Evolutionary conservation across 1,140 invertebrate genomes (phyloP), one percentile per base, ranked within the genome.

Genomic region (Drosophila saltans): DNA sequence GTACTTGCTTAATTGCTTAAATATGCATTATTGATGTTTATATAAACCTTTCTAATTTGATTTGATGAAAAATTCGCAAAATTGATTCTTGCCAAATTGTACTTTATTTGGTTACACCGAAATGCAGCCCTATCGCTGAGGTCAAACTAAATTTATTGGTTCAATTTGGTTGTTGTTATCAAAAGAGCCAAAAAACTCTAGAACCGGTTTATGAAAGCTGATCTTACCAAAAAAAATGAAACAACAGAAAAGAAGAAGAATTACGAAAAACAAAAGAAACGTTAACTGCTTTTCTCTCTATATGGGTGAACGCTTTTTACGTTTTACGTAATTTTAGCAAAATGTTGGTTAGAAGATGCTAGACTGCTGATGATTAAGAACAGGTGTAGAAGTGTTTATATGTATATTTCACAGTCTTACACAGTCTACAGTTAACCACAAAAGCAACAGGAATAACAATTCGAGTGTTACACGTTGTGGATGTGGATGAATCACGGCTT

Each of bases 171-270:
- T 39, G 41, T 74, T 39, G 63, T 74, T 77, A 78, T 66, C 60
- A 69, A 61, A 61, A 75, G 43, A 75, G 68, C 62, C 75, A 78
- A 78, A 75, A 36, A 36, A 36, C 57, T 57, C 30, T 24, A 55
- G 30, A 88, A 88, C 83, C 83, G 80, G 83, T 88, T 88, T 89
- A 72, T 70, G 84, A 88, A 88, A 88, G 80, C 80, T 69, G 75
- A 74, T 75, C 66, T 41, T 33, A 36, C 30, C 41, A n/a, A 60
- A 61, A 56, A 56, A 41, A 60, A 66, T 10, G 52, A 21, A 66
- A 24, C n/a, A 30, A n/a, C n/a, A 7, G 6, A 52, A 62, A 66
- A 67, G 58, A 56, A 74, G 66, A 78, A 62, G 21, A 3, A 62
- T 28, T 16, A 5, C 40, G 16, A n/a, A 43, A 76, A 64, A 69